phyloP scores from a whole-genome alignment of 2,888 invertebrate genomes.

The Troides aeacus region DNA sequence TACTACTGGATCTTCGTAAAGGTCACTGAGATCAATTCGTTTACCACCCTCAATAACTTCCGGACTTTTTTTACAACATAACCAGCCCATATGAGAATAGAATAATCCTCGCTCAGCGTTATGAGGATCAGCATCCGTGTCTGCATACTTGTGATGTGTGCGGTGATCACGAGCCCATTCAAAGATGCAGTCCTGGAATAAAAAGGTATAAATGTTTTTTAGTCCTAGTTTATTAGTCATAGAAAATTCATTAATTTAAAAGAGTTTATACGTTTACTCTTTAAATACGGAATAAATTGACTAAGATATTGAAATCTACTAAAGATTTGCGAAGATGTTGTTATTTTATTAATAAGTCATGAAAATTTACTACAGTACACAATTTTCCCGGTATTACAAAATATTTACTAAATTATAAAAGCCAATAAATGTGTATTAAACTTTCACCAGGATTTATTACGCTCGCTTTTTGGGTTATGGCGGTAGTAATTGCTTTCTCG shows the following conservation, averaged over 20 bases:
- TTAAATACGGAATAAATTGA: too few species aligned
- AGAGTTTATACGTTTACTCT: not conserved
- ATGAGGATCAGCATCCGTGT: slow-evolving; percentile 94
- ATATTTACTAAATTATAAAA: slow-evolving; percentile 10
- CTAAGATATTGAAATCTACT: not conserved
- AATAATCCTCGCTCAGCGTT: slow-evolving; percentile 94
- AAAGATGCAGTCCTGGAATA: slow-evolving; percentile 79
- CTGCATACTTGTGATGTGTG: slow-evolving; percentile 94
- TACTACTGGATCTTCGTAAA: slow-evolving; percentile 90
- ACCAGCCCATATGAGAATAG: slow-evolving; percentile 97
- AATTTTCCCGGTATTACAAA: not conserved
- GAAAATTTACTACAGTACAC: not conserved
- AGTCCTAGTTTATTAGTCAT: too few species aligned
- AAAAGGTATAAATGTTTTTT: not conserved
- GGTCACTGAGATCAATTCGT: slow-evolving; percentile 89
- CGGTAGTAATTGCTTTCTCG: slow-evolving; percentile 21
- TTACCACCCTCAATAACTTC: slow-evolving; percentile 91
- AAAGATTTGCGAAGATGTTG: not conserved
- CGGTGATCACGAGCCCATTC: slow-evolving; percentile 86
- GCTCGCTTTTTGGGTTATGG: slow-evolving; percentile 20
- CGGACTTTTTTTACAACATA: slow-evolving; percentile 91
- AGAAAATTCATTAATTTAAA: not conserved
- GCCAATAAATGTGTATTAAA: slow-evolving; percentile 21
- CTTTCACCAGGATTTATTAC: slow-evolving; percentile 20
- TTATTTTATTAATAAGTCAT: not conserved